Base-by-base conservation (phyloP, 2,888 invertebrate genomes). In the Pristionchus entomophagus region DNA sequence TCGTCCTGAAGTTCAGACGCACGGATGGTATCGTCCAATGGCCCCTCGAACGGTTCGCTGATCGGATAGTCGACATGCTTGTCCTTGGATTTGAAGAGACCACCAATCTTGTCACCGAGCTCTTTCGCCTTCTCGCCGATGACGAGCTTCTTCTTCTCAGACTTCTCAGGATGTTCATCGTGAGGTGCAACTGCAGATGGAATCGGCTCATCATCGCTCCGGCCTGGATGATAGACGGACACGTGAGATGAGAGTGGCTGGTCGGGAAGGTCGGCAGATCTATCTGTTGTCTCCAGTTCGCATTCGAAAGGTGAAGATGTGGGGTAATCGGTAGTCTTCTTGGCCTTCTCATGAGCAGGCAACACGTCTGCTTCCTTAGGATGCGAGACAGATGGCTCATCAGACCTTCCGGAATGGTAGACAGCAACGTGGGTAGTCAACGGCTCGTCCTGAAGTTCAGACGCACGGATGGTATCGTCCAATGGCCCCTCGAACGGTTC, bases 131-230 rank as follows among this genome's bases (percentile, higher is more conserved):
- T 73, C 19, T 73, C 73, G 5, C 22, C 35, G 41, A 73, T 17
- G 73, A 17, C 73, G 73, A 73, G 35, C 41, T 38, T 73, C 73
- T 32, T 73, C 73, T 73, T 73, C 73, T 73, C 73, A 6, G 73
- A 29, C 22, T 32, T 6, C n/a, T n/a, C n/a, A n/a, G n/a, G n/a
- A n/a, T n/a, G n/a, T 10, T 73, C 73, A 8, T 38, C 35, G 35
- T 73, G 35, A 38, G 35, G n/a, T 73, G 22, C 35, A 35, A 73
- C 12, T 6, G 45, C 45, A 14, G 45, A 45, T 10, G 45, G 6
- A 45, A 14, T 45, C 14, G 45, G 45, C 45, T 45, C 45, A 6
- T 73, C 73, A 29, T 26, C 35, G 32, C 73, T 73, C 10, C 35
- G 73, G 6, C 73, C 32, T 6, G 73, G 41, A 38, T 73, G 73